These are phyloP conservation scores for Poecilia velifera DNA, from an alignment of 2,797 vertebrate genomes.

Conservation along the genomic window DNA sequence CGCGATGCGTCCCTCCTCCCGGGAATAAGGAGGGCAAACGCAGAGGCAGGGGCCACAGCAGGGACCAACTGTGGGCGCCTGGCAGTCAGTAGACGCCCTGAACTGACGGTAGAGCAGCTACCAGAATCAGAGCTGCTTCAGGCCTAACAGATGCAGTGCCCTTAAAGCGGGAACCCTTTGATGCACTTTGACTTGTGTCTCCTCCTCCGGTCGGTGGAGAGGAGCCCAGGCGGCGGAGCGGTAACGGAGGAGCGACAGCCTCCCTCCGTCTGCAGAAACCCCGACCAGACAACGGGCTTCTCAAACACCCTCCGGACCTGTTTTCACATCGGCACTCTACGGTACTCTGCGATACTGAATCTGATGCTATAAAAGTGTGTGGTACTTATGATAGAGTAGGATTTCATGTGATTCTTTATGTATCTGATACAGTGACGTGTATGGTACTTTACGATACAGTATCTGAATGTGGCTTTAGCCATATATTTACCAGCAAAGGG, in stretches of 20 bases:
- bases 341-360: constrained; percentile 78
- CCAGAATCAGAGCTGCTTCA: constrained; percentile 47
- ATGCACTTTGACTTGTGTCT: constrained; percentile 79
- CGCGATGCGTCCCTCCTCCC: constrained; percentile 72
- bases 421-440: constrained; percentile 79
- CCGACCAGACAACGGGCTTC: constrained; percentile 68
- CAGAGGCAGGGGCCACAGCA: constrained; percentile 84
- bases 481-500: constrained; percentile 86
- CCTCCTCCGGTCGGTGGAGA: constrained; percentile 55
- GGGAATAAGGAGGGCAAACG: constrained; percentile 77
- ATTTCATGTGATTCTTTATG: constrained; percentile 77
- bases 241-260: constrained; percentile 46
- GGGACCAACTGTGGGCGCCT: constrained; percentile 75
- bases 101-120: constrained; percentile 40
- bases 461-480: constrained; percentile 82
- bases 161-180: constrained; percentile 65
- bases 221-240: constrained; percentile 56
- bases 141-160: constrained; percentile 60
- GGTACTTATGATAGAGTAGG: constrained; percentile 76
- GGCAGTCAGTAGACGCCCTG: constrained; percentile 67
- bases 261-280: constrained; percentile 40
- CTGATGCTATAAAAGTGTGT: constrained; percentile 76
- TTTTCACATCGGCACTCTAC: constrained; percentile 76
- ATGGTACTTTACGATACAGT: constrained; percentile 78
- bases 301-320: constrained; percentile 70